Evolutionary conservation across 1,140 invertebrate genomes (phyloP), one percentile per base, ranked within the genome.

Genomic region (Lysiphlebus fabarum): DNA sequence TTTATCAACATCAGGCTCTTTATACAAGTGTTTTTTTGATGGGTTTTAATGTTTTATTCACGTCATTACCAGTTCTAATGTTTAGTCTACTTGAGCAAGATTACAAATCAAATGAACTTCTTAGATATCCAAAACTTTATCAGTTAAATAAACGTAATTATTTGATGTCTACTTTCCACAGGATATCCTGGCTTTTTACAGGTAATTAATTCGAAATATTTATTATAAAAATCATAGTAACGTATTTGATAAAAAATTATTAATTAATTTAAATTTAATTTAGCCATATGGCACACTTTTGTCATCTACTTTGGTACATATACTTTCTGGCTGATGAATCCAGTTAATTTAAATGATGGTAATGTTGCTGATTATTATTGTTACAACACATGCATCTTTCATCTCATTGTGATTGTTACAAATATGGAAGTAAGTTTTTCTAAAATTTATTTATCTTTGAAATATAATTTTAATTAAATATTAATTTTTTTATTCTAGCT

Each of bases 11-110:
- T 11, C 68, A 83, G 81, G 83, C 85, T 26, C 75, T 90, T 14
- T 91, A 87, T 66, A 86, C 91, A 65, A 85, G 85, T 1, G 69
- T 90, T 61, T 90, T 87, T 66, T 75, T 92, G 40, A 90, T 89
- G 56, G 74, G 87, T 44, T 92, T 85, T 73, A 92, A 92, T 72
- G 78, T 91, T 41, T 67, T 90, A 17, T 91, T 90, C 66, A 88
- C 89, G 0, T 85, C 87, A 3, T 59, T 86, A 51, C 90, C 90
- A 1, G 84, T 89, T 51, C 71, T 92, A 7, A 63, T 87, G 1
- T 89, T 86, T 56, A 85, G 87, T 5, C 76, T 92, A 14, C 83
- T 87, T 1, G 90, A 92, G 64, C 89, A 92, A 65, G 81, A 86
- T 50, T 84, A 85, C 67, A 73, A 81, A 0, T 79, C 84, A 4